Base-by-base conservation (phyloP, 1,140 invertebrate species). In the Drosophila varians region DNA sequence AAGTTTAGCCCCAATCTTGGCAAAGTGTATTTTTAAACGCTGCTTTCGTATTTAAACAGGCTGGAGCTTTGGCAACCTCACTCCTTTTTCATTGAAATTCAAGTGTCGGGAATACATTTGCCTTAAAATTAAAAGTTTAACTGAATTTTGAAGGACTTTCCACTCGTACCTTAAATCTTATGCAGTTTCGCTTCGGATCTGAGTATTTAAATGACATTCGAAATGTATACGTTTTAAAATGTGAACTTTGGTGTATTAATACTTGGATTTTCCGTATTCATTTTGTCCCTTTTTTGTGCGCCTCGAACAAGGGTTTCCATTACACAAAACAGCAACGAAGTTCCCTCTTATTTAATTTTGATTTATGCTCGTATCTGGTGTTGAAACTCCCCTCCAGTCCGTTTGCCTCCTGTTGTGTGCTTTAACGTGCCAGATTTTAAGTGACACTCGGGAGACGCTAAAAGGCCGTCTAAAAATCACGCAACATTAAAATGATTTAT, bases 401-500 rank as follows among this genome's bases (percentile, higher is more conserved):
- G 55, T 21, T 43, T 19, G 34, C 38, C 43, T 52, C 49, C 48
- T 45, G 31, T 52, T 60, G 77, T 54, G 48, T 72, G 74, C 64
- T 79, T 84, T 86, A 84, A 84, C 86, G 80, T 84, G 80, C 56
- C 68, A 84, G 61, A 86, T 76, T 87, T 84, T 84, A 84, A 84
- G 82, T 84, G 80, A 84, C 80, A 86, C 72, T 86, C 82, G 74
- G 72, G 76, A 73, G 76, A 83, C 72, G 73, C 73, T 84, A 84
- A 84, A 84, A 87, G 80, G 80, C 73, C 80, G 72, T 87, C 80
- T 80, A 80, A 84, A 84, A 86, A 84, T 84, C 80, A 84, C 80
- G 80, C 82, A 84, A 84, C 82, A 80, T 86, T 74, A 86, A 84
- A 75, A 84, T 84, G 80, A 84, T 84, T 84, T 84, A 84, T 84